A percentile compares a stretch with the other conserved stretches of the same genome.
phyloP scores from a whole-genome alignment of 2,797 vertebrate species.

The Enteromius unitaeniatus region DNA sequence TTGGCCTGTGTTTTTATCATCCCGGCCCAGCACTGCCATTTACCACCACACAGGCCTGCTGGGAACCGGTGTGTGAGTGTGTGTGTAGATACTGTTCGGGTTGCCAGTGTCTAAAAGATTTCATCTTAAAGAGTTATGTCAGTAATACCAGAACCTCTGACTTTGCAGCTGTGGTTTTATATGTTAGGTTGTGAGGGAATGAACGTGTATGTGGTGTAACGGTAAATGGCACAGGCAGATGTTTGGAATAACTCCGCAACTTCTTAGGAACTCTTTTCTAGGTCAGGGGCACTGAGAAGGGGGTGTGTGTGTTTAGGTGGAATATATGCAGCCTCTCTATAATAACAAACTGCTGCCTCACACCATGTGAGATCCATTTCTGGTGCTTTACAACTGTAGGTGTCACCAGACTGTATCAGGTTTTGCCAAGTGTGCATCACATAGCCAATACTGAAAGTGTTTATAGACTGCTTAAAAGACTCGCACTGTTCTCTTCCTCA shows the following conservation, averaged over 20 bases:
- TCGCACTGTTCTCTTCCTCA: slow-evolving; percentile 4
- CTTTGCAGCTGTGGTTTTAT: slow-evolving; percentile 38
- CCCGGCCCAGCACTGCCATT: slow-evolving; percentile 20
- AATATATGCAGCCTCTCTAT: slow-evolving; percentile 8
- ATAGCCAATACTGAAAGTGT: slow-evolving; percentile 19
- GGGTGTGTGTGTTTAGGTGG: slow-evolving; percentile 29
- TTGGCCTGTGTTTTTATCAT: slow-evolving; percentile 45
- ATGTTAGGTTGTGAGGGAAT: neutral
- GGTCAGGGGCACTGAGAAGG: slow-evolving; percentile 51
- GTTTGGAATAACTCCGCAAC: slow-evolving; percentile 51
- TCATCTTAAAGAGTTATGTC: slow-evolving; percentile 17
- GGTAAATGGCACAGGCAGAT: slow-evolving; percentile 47
- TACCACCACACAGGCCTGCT: slow-evolving; percentile 35
- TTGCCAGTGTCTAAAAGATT: slow-evolving; percentile 32
- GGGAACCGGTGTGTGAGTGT: neutral
- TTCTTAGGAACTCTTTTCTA: slow-evolving; percentile 52
- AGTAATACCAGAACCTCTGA: neutral
- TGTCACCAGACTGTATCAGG: slow-evolving; percentile 35
- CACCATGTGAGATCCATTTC: slow-evolving; percentile 15
- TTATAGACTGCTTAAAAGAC: slow-evolving; percentile 19
- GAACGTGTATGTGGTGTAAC: slow-evolving; percentile 46
- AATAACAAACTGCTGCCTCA: slow-evolving; percentile 17
- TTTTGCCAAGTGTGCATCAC: slow-evolving; percentile 48
- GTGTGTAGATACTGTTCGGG: slow-evolving; percentile 32
- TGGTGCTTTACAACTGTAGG: slow-evolving; percentile 27